These are phyloP conservation scores for Magallana gigas DNA, from an alignment of 1,140 invertebrate species.

Conservation along the genomic window DNA sequence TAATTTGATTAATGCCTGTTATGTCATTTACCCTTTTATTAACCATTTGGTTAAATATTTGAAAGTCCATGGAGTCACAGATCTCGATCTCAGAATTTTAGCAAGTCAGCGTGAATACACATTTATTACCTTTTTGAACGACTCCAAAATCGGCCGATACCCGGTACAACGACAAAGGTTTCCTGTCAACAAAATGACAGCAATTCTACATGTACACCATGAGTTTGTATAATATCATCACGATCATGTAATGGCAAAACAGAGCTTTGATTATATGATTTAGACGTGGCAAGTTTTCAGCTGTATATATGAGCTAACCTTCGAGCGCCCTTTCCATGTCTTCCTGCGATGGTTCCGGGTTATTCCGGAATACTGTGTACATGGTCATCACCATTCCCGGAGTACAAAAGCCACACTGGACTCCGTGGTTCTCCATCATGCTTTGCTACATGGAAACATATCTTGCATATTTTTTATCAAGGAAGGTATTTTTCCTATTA, in stretches of 20 bases:
- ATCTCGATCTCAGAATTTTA: too few relatives aligned
- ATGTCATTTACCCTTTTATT: too few relatives aligned
- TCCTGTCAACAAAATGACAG: slow-evolving; percentile 57
- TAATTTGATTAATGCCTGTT: too few relatives aligned
- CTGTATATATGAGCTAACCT: slow-evolving; percentile 55
- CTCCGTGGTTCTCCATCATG: slow-evolving; percentile 67
- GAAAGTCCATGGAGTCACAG: too few relatives aligned
- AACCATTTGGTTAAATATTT: too few relatives aligned
- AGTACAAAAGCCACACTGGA: slow-evolving; percentile 80
- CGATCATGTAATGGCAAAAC: background rate
- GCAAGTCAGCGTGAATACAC: too few relatives aligned
- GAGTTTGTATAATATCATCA: background rate
- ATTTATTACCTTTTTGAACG: slow-evolving; percentile 68
- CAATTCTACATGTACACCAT: background rate
- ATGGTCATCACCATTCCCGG: slow-evolving; percentile 80
- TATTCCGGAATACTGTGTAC: slow-evolving; percentile 77
- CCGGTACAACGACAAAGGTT: slow-evolving; percentile 79
- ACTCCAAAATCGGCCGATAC: slow-evolving; percentile 78
- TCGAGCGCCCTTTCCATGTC: slow-evolving; percentile 69
- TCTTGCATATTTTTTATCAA: too few relatives aligned
- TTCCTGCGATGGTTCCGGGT: slow-evolving; percentile 67
- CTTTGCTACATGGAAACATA: background rate
- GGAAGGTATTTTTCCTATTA: too few relatives aligned
- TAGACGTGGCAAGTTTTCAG: background rate
- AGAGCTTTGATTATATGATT: background rate